Conservation (phyloP, 64 coral and sea anemone species). For the Actinia equina region DNA sequence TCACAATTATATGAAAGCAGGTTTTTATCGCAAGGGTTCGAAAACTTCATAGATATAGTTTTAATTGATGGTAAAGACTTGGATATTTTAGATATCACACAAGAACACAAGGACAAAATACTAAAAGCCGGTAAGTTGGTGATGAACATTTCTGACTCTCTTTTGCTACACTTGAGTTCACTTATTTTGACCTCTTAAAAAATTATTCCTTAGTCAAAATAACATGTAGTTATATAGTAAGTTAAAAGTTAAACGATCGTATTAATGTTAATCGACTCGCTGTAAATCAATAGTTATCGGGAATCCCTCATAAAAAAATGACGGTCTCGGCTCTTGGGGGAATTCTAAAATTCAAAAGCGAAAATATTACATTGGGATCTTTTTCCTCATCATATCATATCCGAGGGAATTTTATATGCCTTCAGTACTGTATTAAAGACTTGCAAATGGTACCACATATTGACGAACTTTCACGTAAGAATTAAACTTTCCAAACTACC, state of each 20-base stretch:
- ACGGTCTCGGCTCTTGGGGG: background rate
- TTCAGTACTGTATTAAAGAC: background rate
- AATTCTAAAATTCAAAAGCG: background rate
- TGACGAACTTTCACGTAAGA: background rate
- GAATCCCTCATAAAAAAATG: background rate
- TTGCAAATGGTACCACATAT: background rate
- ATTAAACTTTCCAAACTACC: too few species aligned
- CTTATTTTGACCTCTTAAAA: slow-evolving; percentile 1
- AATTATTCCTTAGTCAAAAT: background rate
- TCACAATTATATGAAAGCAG: background rate
- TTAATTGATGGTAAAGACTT: background rate
- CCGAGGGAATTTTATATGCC: background rate
- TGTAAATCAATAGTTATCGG: background rate
- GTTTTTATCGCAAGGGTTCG: slow-evolving; percentile 21
- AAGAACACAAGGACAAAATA: slow-evolving; percentile 2
- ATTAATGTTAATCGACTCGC: background rate
- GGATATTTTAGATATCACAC: background rate
- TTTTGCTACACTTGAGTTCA: background rate
- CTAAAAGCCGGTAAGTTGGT: slow-evolving; percentile 33
- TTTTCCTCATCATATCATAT: background rate
- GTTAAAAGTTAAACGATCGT: background rate
- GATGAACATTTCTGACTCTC: background rate
- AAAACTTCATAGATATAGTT: slow-evolving; percentile 2
- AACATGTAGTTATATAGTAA: background rate
- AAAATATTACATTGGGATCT: background rate